A percentile compares a stretch with the other conserved stretches of the same genome.
Conservation (phyloP, 2,888 invertebrate species). For the Drosophila melanocephala region DNA sequence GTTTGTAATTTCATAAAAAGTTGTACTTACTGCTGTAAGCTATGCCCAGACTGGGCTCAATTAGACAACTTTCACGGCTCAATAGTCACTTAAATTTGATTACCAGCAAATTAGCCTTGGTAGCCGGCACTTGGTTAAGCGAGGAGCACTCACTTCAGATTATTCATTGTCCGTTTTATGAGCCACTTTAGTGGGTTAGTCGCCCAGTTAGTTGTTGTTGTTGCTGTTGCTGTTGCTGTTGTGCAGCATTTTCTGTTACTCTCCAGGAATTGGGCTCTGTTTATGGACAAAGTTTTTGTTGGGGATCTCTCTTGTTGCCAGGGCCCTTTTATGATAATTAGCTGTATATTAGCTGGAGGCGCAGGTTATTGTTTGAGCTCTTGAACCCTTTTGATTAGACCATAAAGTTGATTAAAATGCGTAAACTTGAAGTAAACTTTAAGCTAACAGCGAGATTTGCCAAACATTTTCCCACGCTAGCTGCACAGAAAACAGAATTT, state of each 20-base stretch:
- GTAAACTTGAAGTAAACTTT: constrained; percentile 22
- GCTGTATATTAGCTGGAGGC: constrained; percentile 54
- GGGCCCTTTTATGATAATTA: constrained; percentile 61
- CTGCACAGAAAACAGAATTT: not conserved
- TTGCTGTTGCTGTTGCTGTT: constrained; percentile 6
- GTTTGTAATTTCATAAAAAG: not conserved
- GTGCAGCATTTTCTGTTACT: constrained; percentile 32
- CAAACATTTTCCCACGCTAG: constrained; percentile 13
- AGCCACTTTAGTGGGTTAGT: constrained; percentile 29
- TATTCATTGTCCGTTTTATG: constrained; percentile 44
- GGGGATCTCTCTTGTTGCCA: constrained; percentile 19
- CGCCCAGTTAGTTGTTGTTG: constrained; percentile 36
- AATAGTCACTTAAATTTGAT: constrained; percentile 65
- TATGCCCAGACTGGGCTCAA: constrained; percentile 3
- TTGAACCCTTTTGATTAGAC: constrained; percentile 43
- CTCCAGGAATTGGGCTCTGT: constrained; percentile 38
- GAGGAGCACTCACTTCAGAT: constrained; percentile 13
- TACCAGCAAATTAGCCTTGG: constrained; percentile 60
- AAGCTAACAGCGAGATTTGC: constrained; percentile 8
- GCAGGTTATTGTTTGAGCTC: constrained; percentile 36
- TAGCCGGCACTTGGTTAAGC: constrained; percentile 43
- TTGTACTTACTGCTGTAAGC: not conserved
- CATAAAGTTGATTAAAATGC: constrained; percentile 41
- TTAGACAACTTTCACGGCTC: constrained; percentile 54
- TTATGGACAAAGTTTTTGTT: constrained; percentile 57